Evolutionary conservation across 1,140 invertebrate genomes (phyloP), one percentile per base, ranked within the genome.

Genomic region (Cherax quadricarinatus): DNA sequence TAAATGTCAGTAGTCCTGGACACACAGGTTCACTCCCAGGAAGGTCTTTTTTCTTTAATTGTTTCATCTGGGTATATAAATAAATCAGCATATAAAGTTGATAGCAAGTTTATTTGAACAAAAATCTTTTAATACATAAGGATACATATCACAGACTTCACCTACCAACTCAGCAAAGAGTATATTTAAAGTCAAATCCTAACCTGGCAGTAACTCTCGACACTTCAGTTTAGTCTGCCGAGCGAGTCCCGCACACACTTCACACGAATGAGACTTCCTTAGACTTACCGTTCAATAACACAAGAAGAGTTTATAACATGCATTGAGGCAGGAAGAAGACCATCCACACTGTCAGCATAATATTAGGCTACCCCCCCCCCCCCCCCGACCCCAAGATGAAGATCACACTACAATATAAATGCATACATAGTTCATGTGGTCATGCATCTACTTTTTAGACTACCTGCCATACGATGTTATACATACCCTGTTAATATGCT

Each of bases 101-200:
- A 75, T 75, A 75, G 70, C 70, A 75, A 75, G 70, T 75, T 75
- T 75, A 75, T 75, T 75, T 75, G 24, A 75, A 75, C 70, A 75
- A 12, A 75, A 75, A 75, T 5, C 70, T n/a, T 75, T 75, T 30
- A 75, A 30, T 75, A 75, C 70, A 75, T 75, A 75, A 75, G 70
- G 70, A 75, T 75, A 75, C 70, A 75, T 75, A 75, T 75, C 70
- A 75, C 70, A 75, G 70, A 75, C 70, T 75, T 75, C 70, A 75
- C 70, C 70, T 75, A 75, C n/a, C 70, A 75, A 24, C 70, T 75
- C 70, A 75, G 70, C 70, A 75, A 24, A 12, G n/a, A 30, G n/a
- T 30, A 75, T 30, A 75, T 9, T 6, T 30, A 30, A 75, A 75
- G 70, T 30, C 70, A 75, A 75, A 18, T 7, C 24, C 70, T 75